Evolutionary conservation across 2,797 vertebrate species (phyloP).

Genomic region (Anniella stebbinsi): DNA sequence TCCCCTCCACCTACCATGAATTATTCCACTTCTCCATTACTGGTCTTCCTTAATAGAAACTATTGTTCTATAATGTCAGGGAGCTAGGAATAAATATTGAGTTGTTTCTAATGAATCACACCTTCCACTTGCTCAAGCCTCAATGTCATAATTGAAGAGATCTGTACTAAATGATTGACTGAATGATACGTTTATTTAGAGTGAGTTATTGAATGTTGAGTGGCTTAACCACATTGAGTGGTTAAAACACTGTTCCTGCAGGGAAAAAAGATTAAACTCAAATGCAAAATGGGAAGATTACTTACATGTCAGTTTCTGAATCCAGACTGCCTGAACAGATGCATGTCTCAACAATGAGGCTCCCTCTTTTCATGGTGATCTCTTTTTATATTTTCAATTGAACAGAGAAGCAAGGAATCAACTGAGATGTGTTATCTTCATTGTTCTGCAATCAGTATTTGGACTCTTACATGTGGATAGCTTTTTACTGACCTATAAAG

Average conservation of each 20-base stretch:
- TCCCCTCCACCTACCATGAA: not conserved
- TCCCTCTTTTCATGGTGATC: constrained; percentile 16
- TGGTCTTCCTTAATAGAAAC: constrained; percentile 27
- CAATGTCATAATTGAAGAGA: constrained; percentile 21
- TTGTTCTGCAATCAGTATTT: not conserved
- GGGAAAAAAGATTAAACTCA: not conserved
- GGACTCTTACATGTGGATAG: constrained; percentile 20
- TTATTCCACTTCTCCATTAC: not conserved
- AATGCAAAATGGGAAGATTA: not conserved
- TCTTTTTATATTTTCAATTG: not conserved
- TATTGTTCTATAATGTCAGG: constrained; percentile 38
- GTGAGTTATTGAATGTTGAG: constrained; percentile 14
- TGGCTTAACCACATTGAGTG: constrained; percentile 32
- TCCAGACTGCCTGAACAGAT: no score
- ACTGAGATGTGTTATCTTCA: constrained; percentile 24
- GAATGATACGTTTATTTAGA: constrained; percentile 18
- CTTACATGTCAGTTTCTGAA: not conserved
- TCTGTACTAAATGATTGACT: constrained; percentile 33
- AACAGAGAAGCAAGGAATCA: constrained; percentile 13
- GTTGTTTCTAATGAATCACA: constrained; percentile 2
- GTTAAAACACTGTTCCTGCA: not conserved
- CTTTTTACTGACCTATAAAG: not conserved
- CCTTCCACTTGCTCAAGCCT: constrained; percentile 14
- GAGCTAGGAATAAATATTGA: not conserved
- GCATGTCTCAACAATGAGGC: not conserved